Evolutionary conservation across 1,140 invertebrate species (phyloP), one percentile per base, ranked within the genome.

Genomic region (Oncopodura yosiiana): DNA sequence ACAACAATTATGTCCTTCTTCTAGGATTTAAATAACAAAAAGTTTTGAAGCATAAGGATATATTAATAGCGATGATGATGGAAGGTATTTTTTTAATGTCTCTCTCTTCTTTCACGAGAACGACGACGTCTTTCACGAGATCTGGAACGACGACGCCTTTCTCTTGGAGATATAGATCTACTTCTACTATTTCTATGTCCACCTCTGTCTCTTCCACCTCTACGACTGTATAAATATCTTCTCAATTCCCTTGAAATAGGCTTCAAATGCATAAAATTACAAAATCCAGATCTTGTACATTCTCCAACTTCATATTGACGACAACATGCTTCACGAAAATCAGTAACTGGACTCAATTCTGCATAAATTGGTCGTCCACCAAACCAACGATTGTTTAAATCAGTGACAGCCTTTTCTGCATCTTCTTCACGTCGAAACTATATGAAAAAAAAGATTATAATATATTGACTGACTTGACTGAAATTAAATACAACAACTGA

Each of bases 191-290:
- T 29, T 29, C 49, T 23, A 19, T 45, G 21, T 14, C 54, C 54
- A 42, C 46, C 61, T 51, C 60, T 51, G 53, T 56, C 55, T 56
- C 65, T 43, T 59, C 59, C 65, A 23, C 73, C 64, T 36, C 72
- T 69, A 36, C 80, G 69, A 32, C 79, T 78, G 68, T 82, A 82
- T n/a, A 83, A 66, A 66, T 86, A 93, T 68, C 90, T 78, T 53
- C 92, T 76, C 24, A 97, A 70, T 68, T 93, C 91, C 61, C 92
- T 74, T 0, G 93, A 96, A 66, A 99, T 98, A 36, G 94, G 94
- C 69, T 98, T 98, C 68, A 99, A 75, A 70, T 99, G 95, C 95
- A 99, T 99, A 70, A 99, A 99, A 74, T 99, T 99, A 72, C 95
- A 99, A 72, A 99, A 99, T 41, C 94, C 95, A 67, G 92, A 94